Conservation (phyloP, 35 echinoderm and acorn worm species). For the Lytechinus variegatus region DNA sequence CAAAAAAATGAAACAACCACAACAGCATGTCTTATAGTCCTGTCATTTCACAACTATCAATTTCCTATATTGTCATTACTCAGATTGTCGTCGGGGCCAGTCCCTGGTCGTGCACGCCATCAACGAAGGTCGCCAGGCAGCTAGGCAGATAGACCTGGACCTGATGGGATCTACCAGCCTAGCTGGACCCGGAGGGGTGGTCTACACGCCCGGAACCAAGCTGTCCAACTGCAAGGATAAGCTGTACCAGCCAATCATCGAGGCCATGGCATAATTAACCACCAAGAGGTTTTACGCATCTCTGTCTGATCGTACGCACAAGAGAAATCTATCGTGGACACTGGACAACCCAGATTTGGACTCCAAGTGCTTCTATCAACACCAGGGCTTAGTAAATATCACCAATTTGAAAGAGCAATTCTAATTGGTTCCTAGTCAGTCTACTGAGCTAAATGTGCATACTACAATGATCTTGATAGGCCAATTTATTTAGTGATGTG, state of each 20-base stretch:
- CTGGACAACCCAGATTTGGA: no score
- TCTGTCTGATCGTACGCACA: background rate
- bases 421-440: no score
- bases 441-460: no score
- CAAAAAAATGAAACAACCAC: no score
- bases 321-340: no score
- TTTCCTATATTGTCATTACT: background rate
- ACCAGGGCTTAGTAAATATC: no score
- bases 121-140: slow-evolving; percentile 97
- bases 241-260: slow-evolving; percentile 59
- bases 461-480: no score
- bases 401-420: no score
- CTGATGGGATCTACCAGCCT: slow-evolving; percentile 90
- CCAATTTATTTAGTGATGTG: no score
- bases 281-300: background rate
- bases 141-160: slow-evolving; percentile 85
- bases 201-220: slow-evolving; percentile 71
- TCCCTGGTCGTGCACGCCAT: slow-evolving; percentile 97
- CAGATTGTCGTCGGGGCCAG: slow-evolving; percentile 97
- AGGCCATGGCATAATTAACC: slow-evolving; percentile 34
- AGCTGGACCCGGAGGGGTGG: slow-evolving; percentile 92
- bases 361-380: no score
- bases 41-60: no score
- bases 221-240: slow-evolving; percentile 63
- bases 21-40: no score